Base-by-base conservation (phyloP, 2,113 vertebrate species). In the Hymenochirus boettgeri region DNA sequence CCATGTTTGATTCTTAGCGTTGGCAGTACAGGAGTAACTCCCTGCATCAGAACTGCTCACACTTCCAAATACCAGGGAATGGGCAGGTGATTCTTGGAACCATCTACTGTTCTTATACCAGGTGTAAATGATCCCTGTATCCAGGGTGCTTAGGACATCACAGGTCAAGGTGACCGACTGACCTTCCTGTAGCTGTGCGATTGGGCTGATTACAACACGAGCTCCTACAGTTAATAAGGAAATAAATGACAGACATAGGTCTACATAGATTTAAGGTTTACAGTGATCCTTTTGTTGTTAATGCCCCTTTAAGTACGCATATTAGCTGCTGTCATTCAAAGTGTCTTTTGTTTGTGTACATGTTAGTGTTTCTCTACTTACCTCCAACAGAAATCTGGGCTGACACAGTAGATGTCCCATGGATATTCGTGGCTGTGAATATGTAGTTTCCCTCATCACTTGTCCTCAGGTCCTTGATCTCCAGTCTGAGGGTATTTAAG, bases 101-200 rank as follows among this genome's bases (percentile, higher is more conserved):
- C 87, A 87, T 0, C 1, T 75, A 24, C 77, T 65, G 15, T 88
- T 83, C 72, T 77, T 85, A 72, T 76, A 79, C 86, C 87, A 87
- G 15, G 61, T 1, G 35, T 79, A 87, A 61, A 63, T 1, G 0
- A 62, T 24, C 0, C 74, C 75, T 0, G 74, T 54, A 1, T 0
- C 42, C 4, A 74, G 58, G 0, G 2, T 50, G 0, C 52, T 57
- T 33, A 60, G 13, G 2, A 76, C 80, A 57, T 74, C 76, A 61
- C 86, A 88, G 15, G 62, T 78, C 72, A 86, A 54, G 0, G 77
- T 83, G 74, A 83, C 63, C 0, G 29, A 52, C 0, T 58, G 2
- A 7, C 83, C 87, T 70, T 88, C 84, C 0, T 52, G 46, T 26
- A 86, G 77, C 7, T 82, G 25, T 1, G 76, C 15, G 0, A 65